Evolutionary conservation across 2,888 invertebrate species (phyloP).

Genomic region (Malacosoma neustria): DNA sequence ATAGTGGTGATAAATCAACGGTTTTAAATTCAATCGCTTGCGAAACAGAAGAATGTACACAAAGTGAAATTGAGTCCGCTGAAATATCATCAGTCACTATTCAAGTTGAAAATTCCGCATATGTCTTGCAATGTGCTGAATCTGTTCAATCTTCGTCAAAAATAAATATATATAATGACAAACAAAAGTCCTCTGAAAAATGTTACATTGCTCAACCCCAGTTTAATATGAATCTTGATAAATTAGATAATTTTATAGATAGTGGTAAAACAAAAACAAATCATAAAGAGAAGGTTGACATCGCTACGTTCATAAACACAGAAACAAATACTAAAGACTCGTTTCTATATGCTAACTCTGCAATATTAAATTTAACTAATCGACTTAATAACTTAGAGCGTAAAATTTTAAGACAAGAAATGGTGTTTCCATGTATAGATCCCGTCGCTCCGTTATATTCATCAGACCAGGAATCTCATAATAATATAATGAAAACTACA

Average conservation of each 20-base stretch:
- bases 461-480: conserved; percentile 45
- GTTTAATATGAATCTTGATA: conserved; percentile 41
- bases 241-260: conserved; percentile 28
- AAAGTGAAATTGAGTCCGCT: conserved; percentile 23
- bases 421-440: conserved; percentile 49
- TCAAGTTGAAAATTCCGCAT: conserved; percentile 26
- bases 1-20: conserved; percentile 32
- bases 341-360: conserved; percentile 19
- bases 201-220: conserved; percentile 44
- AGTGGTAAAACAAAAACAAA: conserved; percentile 19
- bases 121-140: conserved; percentile 30
- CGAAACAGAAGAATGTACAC: conserved; percentile 19
- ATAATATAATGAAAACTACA: conserved; percentile 27
- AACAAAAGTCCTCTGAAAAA: conserved; percentile 36
- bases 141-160: conserved; percentile 17
- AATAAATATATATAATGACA: conserved; percentile 27
- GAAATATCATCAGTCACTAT: conserved; percentile 25
- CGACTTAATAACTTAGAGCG: conserved; percentile 49
- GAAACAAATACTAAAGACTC: conserved; percentile 37
- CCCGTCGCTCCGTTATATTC: conserved; percentile 43
- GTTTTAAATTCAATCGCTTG: conserved; percentile 26
- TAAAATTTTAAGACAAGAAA: conserved; percentile 52
- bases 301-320: conserved; percentile 38
- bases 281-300: conserved; percentile 40
- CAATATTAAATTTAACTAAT: conserved; percentile 35